Conservation (phyloP, 30 jellyfish, hydroid and myxozoan genomes). For the Clytia hemisphaerica region DNA sequence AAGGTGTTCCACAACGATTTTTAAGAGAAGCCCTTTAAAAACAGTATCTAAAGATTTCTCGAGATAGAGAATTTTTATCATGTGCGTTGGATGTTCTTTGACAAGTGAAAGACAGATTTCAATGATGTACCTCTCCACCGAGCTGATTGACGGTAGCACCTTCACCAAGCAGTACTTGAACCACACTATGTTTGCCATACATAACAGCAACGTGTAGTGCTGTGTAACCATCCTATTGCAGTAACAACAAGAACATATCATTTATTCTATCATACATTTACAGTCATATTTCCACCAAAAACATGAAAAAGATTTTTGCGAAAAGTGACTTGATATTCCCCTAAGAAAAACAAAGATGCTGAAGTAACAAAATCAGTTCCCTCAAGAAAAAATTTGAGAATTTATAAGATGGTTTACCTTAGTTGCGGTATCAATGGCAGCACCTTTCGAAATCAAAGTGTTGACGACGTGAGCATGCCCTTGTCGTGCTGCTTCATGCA, state of each 20-base stretch:
- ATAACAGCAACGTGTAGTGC: slow-evolving; percentile 82
- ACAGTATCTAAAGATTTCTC: too few species aligned
- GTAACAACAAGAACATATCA: neutral
- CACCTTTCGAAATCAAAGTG: slow-evolving; percentile 68
- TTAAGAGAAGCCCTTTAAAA: too few species aligned
- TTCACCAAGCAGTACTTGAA: slow-evolving; percentile 74
- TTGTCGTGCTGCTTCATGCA: slow-evolving; percentile 91
- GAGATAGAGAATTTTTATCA: too few species aligned
- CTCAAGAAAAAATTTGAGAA: neutral
- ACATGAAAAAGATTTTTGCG: neutral
- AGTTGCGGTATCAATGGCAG: slow-evolving; percentile 52
- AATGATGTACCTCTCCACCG: slow-evolving; percentile 70
- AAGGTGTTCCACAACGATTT: too few species aligned
- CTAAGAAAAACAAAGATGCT: neutral
- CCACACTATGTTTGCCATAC: slow-evolving; percentile 76
- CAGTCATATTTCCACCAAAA: neutral
- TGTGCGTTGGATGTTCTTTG: too few species aligned
- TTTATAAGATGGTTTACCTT: slow-evolving; percentile 39
- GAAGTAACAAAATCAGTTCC: neutral
- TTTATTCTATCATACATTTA: too few species aligned
- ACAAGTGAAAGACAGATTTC: too few species aligned
- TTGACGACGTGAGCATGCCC: slow-evolving; percentile 87
- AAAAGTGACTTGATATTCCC: neutral
- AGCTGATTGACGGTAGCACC: slow-evolving; percentile 82
- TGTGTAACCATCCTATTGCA: slow-evolving; percentile 69